Conservation (phyloP, 2,113 vertebrate genomes). For the Gasterosteus nipponicus region DNA sequence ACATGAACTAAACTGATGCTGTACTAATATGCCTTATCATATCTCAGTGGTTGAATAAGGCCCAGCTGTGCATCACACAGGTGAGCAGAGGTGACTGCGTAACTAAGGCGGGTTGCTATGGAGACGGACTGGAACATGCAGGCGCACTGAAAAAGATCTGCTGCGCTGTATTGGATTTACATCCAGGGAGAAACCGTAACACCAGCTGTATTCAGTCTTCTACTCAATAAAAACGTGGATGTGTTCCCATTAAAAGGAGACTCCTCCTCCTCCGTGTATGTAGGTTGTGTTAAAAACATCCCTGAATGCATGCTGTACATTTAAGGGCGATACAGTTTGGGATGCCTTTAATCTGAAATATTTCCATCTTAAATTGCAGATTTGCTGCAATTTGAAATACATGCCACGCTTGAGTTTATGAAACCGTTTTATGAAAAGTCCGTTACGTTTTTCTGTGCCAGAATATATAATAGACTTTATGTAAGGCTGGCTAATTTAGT, state of each 20-base stretch:
- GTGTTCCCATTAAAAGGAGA: conserved; percentile 66
- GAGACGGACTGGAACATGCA: conserved; percentile 56
- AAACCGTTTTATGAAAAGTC: neutral
- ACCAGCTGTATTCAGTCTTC: conserved; percentile 81
- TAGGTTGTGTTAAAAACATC: conserved; percentile 1
- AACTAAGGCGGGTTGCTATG: conserved; percentile 68
- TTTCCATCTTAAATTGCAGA: conserved; percentile 6
- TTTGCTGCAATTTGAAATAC: conserved; percentile 1
- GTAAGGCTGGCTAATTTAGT: neutral
- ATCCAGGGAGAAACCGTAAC: conserved; percentile 66
- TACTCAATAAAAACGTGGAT: conserved; percentile 82
- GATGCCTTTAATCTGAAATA: neutral
- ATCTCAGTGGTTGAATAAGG: conserved; percentile 66
- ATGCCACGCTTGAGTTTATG: neutral
- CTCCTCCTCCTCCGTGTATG: conserved; percentile 26
- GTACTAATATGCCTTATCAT: conserved; percentile 80
- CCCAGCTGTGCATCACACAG: conserved; percentile 59
- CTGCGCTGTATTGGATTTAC: conserved; percentile 64
- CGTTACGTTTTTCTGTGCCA: neutral
- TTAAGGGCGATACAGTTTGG: conserved; percentile 9
- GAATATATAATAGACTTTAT: conserved; percentile 8
- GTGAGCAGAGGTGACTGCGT: conserved; percentile 63
- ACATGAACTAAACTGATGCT: conserved; percentile 72
- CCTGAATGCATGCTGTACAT: neutral
- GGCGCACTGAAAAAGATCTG: conserved; percentile 55